A percentile compares a stretch with the other conserved stretches of the same genome.
These are phyloP conservation scores for Halyomorpha halys DNA, from an alignment of 1,140 invertebrate genomes.

Conservation along the genomic window DNA sequence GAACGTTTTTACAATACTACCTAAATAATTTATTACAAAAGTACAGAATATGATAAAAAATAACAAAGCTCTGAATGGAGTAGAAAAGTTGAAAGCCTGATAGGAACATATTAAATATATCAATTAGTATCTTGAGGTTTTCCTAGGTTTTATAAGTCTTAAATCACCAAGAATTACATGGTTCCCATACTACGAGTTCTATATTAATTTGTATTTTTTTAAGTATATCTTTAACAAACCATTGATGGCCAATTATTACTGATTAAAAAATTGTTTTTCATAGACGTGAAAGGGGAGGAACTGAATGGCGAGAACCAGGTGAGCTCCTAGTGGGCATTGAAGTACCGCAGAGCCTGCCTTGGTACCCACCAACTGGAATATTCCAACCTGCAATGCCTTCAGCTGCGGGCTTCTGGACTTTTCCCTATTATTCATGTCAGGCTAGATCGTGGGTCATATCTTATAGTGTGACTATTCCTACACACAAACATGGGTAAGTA, in stretches of 20 bases:
- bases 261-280: neutral
- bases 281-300: neutral
- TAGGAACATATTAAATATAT: neutral
- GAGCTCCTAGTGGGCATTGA: conserved; percentile 20
- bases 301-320: conserved; percentile 12
- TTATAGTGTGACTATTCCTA: conserved; percentile 60
- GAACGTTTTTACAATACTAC: too few relatives aligned
- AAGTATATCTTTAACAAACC: too few relatives aligned
- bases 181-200: too few relatives aligned
- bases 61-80: neutral
- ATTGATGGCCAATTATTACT: neutral
- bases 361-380: conserved; percentile 27
- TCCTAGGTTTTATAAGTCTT: too few relatives aligned
- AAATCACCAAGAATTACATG: too few relatives aligned
- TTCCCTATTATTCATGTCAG: conserved; percentile 65
- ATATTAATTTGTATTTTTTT: too few relatives aligned
- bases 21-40: neutral
- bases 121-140: too few relatives aligned
- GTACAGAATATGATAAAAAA: neutral
- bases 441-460: conserved; percentile 61
- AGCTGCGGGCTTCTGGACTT: conserved; percentile 65
- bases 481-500: conserved; percentile 46
- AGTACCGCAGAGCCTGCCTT: conserved; percentile 18
- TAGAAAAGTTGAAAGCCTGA: neutral
- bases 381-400: conserved; percentile 42